phyloP scores from a whole-genome alignment of 2,113 vertebrate species.

The Tapirus terrestris region DNA sequence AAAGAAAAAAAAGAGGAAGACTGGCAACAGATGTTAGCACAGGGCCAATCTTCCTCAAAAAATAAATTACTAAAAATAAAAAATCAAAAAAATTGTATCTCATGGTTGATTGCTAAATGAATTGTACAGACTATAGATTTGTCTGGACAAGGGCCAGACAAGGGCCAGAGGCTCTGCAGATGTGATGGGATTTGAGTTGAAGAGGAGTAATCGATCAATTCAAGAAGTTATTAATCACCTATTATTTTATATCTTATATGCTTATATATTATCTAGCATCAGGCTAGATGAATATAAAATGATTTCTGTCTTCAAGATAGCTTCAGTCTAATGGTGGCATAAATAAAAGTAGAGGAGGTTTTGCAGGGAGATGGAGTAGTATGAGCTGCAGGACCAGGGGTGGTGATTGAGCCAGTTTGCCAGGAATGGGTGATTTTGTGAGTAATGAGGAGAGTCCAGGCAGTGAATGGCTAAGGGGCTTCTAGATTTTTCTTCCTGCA shows the following conservation, averaged over 20 bases:
- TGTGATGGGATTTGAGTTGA: not conserved
- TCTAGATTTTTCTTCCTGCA: not conserved
- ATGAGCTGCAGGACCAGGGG: rapidly evolving
- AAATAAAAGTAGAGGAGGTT: not conserved
- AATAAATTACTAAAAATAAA: no score
- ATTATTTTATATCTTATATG: not conserved
- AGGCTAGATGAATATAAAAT: not conserved
- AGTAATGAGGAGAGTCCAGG: not conserved
- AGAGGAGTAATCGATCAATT: not conserved
- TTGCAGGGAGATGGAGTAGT: not conserved
- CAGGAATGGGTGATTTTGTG: not conserved
- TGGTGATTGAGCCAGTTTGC: rapidly evolving
- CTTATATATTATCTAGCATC: not conserved
- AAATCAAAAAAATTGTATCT: not conserved
- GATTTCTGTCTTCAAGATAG: not conserved
- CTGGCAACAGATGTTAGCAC: no score
- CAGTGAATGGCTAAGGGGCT: no score
- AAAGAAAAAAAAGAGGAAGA: no score
- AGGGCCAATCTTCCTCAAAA: no score
- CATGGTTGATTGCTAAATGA: not conserved
- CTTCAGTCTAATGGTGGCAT: not conserved
- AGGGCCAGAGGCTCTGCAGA: not conserved
- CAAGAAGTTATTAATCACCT: not conserved
- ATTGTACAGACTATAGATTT: not conserved
- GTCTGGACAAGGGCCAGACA: no score